Evolutionary conservation across 1,140 invertebrate species (phyloP), one percentile per base, ranked within the genome.

Genomic region (Cardiocondyla obscurior): DNA sequence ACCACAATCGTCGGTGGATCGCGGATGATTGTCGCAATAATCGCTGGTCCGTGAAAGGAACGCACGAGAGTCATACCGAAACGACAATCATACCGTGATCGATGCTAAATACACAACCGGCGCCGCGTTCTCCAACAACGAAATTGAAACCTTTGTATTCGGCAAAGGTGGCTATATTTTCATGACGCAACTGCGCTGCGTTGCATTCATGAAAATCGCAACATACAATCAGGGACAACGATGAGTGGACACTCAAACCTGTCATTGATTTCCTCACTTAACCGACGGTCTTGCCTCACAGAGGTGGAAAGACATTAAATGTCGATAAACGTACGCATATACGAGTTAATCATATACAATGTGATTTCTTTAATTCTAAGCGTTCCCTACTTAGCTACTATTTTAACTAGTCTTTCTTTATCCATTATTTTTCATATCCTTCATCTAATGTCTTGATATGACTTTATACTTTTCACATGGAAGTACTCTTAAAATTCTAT

Each of bases 201-300:
- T 25, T 28, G n/a, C 16, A 62, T 60, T 49, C 19, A 33, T 22
- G 44, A 64, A 64, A 53, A 12, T 42, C 33, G 16, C 7, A 36
- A 67, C n/a, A 39, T 67, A 79, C 74, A 79, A 69, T 79, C 74
- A 79, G 74, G 60, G 62, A 79, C 74, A 79, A 79, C 25, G 25
- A 79, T 69, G 62, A 39, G 62, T 69, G 62, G 62, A 69, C 7
- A 16, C 36, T 69, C 36, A 7, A 42, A 25, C 14, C 22, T 25
- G 33, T 25, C 22, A 19, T 39, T 33, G 12, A 39, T 67, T 53
- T 67, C 16, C 6, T 53, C 16, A 8, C n/a, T 77, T 72, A 36
- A 19, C 39, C 62, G 12, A 60, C 36, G 16, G 16, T 49, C 42
- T n/a, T 16, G 8, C 8, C 28, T 73, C 28, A 19, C 4, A n/a